A percentile compares a stretch with the other conserved stretches of the same genome.
phyloP scores from a whole-genome alignment of 1,140 invertebrate genomes.

The Lordiphosa clarofinis region DNA sequence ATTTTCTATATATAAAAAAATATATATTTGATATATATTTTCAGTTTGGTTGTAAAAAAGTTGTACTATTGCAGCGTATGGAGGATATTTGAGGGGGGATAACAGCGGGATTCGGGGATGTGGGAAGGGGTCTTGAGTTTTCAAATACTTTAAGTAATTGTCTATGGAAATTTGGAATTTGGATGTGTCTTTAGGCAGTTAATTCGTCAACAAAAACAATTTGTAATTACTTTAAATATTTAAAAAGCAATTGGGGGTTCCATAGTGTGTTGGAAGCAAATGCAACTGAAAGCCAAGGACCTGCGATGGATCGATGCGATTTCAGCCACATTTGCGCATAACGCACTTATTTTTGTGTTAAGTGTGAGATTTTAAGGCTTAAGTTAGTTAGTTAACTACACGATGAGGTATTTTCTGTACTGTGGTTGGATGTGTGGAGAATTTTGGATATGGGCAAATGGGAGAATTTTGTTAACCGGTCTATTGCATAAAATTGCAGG shows the following conservation, averaged over 20 bases:
- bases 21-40: conserved; percentile 76
- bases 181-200: conserved; percentile 28
- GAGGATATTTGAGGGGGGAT: conserved; percentile 58
- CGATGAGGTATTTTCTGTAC: conserved; percentile 64
- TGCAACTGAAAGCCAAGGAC: conserved; percentile 62
- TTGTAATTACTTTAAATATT: conserved; percentile 78
- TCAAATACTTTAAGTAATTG: conserved; percentile 56
- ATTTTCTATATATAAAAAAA: conserved; percentile 71
- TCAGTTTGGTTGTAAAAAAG: conserved; percentile 69
- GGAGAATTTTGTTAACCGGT: conserved; percentile 79
- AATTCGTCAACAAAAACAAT: conserved; percentile 29
- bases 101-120: conserved; percentile 7
- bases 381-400: conserved; percentile 72
- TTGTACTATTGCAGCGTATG: conserved; percentile 80
- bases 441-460: conserved; percentile 62
- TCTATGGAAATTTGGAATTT: conserved; percentile 18
- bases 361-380: conserved; percentile 24
- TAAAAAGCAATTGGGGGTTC: conserved; percentile 64
- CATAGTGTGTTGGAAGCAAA: conserved; percentile 29
- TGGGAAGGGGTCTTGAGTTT: conserved; percentile 31
- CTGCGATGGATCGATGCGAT: not conserved
- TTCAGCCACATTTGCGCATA: conserved; percentile 6
- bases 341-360: conserved; percentile 28
- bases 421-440: conserved; percentile 37
- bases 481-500: conserved; percentile 80